A percentile compares a stretch with the other conserved stretches of the same genome.
Evolutionary conservation across 2,888 invertebrate species (phyloP).

Genomic region (Drosophila ustulata): DNA sequence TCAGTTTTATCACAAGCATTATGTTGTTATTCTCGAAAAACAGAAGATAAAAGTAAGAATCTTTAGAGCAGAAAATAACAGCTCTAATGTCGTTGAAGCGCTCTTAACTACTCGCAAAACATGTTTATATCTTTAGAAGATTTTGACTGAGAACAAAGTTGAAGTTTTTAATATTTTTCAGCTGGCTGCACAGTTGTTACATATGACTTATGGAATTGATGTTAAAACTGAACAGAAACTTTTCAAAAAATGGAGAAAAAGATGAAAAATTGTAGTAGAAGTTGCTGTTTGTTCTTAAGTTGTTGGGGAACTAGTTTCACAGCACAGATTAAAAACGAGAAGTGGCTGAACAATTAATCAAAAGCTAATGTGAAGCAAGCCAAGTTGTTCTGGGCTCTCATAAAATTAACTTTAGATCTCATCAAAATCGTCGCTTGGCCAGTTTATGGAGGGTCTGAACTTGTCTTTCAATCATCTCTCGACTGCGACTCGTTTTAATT

Average conservation of each 20-base stretch:
- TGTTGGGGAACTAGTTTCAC: conserved; percentile 28
- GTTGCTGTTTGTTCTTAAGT: not conserved
- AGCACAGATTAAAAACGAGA: conserved; percentile 6
- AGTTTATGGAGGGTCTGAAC: conserved; percentile 35
- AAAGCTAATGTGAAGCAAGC: conserved; percentile 27
- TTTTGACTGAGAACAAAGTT: not conserved
- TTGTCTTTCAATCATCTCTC: conserved; percentile 11
- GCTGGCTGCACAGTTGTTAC: not conserved
- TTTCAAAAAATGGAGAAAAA: not conserved
- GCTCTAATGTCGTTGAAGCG: not conserved
- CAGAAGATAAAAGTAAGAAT: not conserved
- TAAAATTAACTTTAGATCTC: conserved; percentile 32
- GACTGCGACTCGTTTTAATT: conserved; percentile 31
- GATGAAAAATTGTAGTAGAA: not conserved
- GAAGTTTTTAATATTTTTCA: not conserved
- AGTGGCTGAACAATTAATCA: conserved; percentile 27
- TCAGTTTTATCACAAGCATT: too few relatives aligned
- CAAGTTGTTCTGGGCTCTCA: conserved; percentile 24
- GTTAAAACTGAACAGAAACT: conserved; percentile 2
- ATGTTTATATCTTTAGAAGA: not conserved
- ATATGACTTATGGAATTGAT: not conserved
- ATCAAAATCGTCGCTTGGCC: conserved; percentile 34
- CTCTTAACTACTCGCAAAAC: not conserved
- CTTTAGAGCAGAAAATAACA: not conserved
- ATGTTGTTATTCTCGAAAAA: too few relatives aligned